phyloP scores from a whole-genome alignment of 2,113 vertebrate genomes.

The Silurus meridionalis region DNA sequence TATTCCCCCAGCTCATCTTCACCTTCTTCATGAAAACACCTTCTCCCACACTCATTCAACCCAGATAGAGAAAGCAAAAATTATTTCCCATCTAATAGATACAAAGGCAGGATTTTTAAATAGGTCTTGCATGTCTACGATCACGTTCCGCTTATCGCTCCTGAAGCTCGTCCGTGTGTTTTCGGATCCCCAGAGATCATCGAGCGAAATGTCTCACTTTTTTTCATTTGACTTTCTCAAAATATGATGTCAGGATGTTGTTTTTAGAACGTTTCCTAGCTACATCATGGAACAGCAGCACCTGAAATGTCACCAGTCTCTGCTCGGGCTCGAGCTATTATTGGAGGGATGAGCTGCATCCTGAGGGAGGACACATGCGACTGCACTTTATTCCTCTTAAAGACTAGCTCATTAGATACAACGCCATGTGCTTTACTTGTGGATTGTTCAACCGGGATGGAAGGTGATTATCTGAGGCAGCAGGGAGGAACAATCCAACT shows the following conservation, averaged over 20 bases:
- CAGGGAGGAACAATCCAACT: constrained; percentile 2
- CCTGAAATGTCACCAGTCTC: constrained; percentile 32
- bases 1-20: neutral
- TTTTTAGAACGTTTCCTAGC: neutral
- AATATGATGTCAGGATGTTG: neutral
- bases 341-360: constrained; percentile 6
- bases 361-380: constrained; percentile 7
- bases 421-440: constrained; percentile 19
- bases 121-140: constrained; percentile 55
- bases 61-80: neutral
- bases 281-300: neutral
- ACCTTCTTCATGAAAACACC: neutral
- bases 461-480: constrained; percentile 24
- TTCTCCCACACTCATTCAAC: neutral
- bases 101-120: constrained; percentile 56
- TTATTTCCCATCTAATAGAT: constrained; percentile 23
- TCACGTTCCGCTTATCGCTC: constrained; percentile 17
- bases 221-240: neutral
- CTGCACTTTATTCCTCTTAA: constrained; percentile 31
- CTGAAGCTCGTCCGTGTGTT: constrained; percentile 31
- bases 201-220: constrained; percentile 14
- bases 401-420: constrained; percentile 34
- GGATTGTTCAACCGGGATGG: constrained; percentile 1
- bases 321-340: neutral
- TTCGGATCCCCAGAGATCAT: neutral